Evolutionary conservation across 2,797 vertebrate genomes (phyloP), one percentile per base, ranked within the genome.

Genomic region (Poecile montanus): DNA sequence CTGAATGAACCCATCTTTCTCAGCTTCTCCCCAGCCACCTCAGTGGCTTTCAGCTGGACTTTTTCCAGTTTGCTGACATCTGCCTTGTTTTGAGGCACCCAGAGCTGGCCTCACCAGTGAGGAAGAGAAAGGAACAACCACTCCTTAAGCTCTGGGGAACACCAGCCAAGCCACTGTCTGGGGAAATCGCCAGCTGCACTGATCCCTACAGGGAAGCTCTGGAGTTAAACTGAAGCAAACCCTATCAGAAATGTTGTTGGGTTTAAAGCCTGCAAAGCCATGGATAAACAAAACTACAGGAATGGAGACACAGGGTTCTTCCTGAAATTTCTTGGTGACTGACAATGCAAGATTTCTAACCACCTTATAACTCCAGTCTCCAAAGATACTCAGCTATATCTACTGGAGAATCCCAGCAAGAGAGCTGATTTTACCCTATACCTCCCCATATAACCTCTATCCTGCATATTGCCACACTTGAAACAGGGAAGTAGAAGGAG

Each of bases 181-280:
- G 9, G 10, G 22, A 65, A 68, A 22, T 13, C 50, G 32, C 9
- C 9, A 38, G 34, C 36, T 72, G 30, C 47, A 50, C 13, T 7
- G 22, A 57, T 18, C 29, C 19, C 6, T 34, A 15, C 0, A 0
- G 57, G 30, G 25, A 53, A 73, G 7, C 7, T 32, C 12, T 79
- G 17, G 11, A 73, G 27, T 66, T 79, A 53, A 91, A 70, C 1
- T 67, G 40, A 73, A 57, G 32, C 10, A 80, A 88, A 51, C 11
- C 9, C 9, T 34, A 1, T 19, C 51, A 53, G n/a, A 85, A 80
- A 8, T 32, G 11, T 25, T 72, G 3, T 11, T 88, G 36, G 40
- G 11, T 51, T 48, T 54, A 54, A 75, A 62, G n/a, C 10, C 32
- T 45, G 25, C 10, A 77, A 12, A 67, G 10, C 5, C 8, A 61